Conservation (phyloP, 2,113 vertebrate species). For the Hemibagrus wyckioides region DNA sequence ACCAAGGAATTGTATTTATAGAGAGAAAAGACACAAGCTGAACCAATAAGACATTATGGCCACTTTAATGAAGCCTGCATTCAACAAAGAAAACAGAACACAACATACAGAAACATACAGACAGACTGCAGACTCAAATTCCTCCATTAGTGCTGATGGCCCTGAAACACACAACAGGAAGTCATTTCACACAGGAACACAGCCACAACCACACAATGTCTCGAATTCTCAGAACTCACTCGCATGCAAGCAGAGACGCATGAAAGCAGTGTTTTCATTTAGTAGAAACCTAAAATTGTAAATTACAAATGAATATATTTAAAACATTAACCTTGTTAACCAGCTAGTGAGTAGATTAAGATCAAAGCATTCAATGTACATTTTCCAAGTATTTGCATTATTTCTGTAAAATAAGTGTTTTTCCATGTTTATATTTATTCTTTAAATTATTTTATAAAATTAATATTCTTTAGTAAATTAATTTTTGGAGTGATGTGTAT, state of each 20-base stretch:
- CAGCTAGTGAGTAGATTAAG: background rate
- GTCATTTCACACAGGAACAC: constrained; percentile 29
- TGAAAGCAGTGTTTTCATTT: background rate
- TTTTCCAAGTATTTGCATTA: no score
- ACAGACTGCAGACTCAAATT: background rate
- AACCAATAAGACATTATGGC: constrained; percentile 36
- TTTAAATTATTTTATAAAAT: no score
- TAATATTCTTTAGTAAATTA: no score
- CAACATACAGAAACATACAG: constrained; percentile 17
- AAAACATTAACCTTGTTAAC: background rate
- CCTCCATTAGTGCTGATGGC: constrained; percentile 2
- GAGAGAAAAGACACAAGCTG: constrained; percentile 28
- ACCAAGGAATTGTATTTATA: background rate
- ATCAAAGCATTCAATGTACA: background rate
- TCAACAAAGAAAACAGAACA: constrained; percentile 26
- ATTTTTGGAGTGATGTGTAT: background rate
- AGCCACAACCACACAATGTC: constrained; percentile 10
- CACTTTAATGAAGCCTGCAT: constrained; percentile 32
- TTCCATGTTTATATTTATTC: background rate
- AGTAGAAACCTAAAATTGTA: background rate
- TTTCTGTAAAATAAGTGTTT: background rate
- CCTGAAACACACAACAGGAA: constrained; percentile 46
- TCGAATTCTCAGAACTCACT: background rate
- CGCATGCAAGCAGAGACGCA: no score
- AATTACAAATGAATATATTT: background rate